Percentiles rank a stretch among this genome's conserved stretches.
These are phyloP conservation scores for Clostera curtula DNA, from an alignment of 2,888 invertebrate species.

Conservation along the genomic window DNA sequence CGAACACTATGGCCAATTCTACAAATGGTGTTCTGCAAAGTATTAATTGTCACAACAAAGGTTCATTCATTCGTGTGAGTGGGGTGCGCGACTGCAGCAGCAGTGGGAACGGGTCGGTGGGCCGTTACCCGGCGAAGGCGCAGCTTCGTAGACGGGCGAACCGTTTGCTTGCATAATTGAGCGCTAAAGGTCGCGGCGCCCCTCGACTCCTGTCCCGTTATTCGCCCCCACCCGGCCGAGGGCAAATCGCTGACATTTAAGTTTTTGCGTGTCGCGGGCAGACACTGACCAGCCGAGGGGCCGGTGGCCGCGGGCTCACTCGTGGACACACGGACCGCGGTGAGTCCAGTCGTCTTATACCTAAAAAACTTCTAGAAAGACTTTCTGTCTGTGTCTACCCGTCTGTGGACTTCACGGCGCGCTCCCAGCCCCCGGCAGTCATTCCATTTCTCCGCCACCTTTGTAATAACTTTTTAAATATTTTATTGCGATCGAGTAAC, in stretches of 20 bases:
- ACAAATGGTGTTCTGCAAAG: too few species aligned
- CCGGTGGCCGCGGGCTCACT: constrained; percentile 18
- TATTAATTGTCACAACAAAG: too few species aligned
- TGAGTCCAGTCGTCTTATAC: constrained; percentile 34
- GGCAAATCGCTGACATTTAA: constrained; percentile 48
- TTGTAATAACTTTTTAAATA: background rate
- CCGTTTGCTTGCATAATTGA: constrained; percentile 8
- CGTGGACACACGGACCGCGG: constrained; percentile 42
- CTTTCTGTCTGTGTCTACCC: too few species aligned
- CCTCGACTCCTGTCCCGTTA: constrained; percentile 31
- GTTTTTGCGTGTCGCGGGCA: constrained; percentile 39
- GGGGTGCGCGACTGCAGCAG: too few species aligned
- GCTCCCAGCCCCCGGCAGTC: too few species aligned
- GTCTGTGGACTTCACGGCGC: too few species aligned
- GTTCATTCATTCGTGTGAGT: too few species aligned
- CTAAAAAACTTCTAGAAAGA: too few species aligned
- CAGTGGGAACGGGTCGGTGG: too few species aligned
- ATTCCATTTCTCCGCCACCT: background rate
- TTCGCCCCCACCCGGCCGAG: constrained; percentile 7
- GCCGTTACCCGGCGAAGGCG: constrained; percentile 6
- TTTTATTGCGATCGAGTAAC: background rate
- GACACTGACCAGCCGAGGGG: constrained; percentile 29
- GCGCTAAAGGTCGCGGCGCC: constrained; percentile 26
- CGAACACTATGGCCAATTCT: too few species aligned
- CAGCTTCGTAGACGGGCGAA: constrained; percentile 2